These are phyloP conservation scores for Rhincodon typus DNA, from an alignment of 2,797 vertebrate species.

Conservation along the genomic window DNA sequence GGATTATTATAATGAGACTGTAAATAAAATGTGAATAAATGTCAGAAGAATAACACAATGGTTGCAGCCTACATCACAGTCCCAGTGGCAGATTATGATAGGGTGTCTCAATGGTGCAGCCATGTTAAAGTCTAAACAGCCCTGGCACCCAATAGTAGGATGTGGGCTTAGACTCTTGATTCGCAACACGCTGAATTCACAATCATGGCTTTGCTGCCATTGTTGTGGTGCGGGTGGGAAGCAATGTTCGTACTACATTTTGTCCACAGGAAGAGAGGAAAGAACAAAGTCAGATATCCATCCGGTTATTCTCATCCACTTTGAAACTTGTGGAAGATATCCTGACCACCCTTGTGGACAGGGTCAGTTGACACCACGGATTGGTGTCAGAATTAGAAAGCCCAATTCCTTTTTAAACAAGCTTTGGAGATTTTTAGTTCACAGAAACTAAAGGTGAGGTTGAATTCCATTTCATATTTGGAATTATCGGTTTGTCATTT, in stretches of 20 bases:
- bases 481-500: not conserved
- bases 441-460: not conserved
- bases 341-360: not conserved
- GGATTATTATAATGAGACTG: not conserved
- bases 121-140: not conserved
- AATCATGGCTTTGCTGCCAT: not conserved
- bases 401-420: not conserved
- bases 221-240: not conserved
- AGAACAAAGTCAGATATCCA: not conserved
- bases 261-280: not conserved
- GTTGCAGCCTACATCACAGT: not conserved
- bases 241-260: not conserved
- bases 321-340: not conserved
- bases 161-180: not conserved
- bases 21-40: conserved; percentile 9
- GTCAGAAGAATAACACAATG: not conserved
- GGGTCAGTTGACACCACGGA: not conserved
- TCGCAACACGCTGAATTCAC: not conserved
- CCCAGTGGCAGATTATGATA: not conserved
- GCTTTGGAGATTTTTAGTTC: not conserved
- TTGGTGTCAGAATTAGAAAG: not conserved
- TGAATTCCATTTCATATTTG: not conserved
- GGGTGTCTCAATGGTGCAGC: not conserved
- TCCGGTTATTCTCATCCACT: not conserved
- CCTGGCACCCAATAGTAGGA: not conserved